Base-by-base conservation (phyloP, 1,140 invertebrate genomes). In the Trachelipus rathkii region DNA sequence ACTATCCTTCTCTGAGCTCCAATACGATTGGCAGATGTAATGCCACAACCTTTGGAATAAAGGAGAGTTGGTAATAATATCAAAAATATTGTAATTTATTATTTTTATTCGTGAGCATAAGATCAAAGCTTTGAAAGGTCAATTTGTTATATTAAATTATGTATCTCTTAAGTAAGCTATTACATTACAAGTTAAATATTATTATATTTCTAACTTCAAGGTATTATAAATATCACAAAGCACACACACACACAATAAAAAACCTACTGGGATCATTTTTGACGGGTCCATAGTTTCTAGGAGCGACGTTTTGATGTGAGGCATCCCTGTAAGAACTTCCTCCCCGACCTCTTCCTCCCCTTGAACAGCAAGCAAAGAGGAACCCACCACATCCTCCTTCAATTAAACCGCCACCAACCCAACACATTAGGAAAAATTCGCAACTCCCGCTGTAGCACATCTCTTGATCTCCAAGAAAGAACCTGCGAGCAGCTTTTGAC, bases 351-450 rank as follows among this genome's bases (percentile, higher is more conserved):
- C 77, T 73, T 15, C 82, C 81, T 71, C 82, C 83, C n/a, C 83
- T 89, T 83, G 92, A 91, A 86, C 94, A 96, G 88, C 95, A 96
- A 77, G 92, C 93, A 83, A 91, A 92, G 80, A 96, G 88, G 83
- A 96, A 88, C 82, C 91, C 89, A 76, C 89, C 87, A 85, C 94
- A 96, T 82, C 91, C 89, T 82, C 92, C 92, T 83, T 95, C 92
- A 82, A 96, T 88, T 77, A 94, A 88, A 77, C 94, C 94, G 78
- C 93, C 93, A 68, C 91, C 89, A 88, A 96, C 90, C 94, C 94
- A 96, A 86, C 94, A 95, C 84, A 92, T 90, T 81, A 96, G 87
- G 88, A 95, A 95, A 87, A 95, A 95, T 87, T 96, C 93, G 85
- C 94, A 96, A 80, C 89, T 92, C 81, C 92, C 92, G 82, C 91